These are phyloP conservation scores for Zele albiditarsus DNA, from an alignment of 2,888 invertebrate genomes.

Conservation along the genomic window DNA sequence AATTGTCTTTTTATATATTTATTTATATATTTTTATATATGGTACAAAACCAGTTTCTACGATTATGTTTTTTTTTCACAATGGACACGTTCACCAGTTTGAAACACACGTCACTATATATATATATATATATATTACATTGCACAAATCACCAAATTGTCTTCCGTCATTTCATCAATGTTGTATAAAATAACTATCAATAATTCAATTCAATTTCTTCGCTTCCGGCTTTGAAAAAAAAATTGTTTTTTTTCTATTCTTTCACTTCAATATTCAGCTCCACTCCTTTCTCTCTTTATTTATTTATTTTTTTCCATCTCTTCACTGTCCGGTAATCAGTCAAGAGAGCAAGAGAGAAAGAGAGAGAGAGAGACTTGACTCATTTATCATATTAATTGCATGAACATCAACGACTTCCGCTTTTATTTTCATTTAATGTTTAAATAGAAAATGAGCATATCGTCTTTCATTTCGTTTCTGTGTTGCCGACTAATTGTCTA, in stretches of 20 bases:
- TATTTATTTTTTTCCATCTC: background rate
- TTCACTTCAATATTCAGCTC: background rate
- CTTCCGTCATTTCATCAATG: slow-evolving; percentile 1
- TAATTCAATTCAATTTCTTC: slow-evolving; percentile 8
- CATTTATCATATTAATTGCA: slow-evolving; percentile 24
- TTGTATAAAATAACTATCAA: slow-evolving; percentile 20
- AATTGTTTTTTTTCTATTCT: slow-evolving; percentile 12
- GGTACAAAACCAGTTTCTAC: slow-evolving; percentile 53
- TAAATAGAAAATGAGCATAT: slow-evolving; percentile 67
- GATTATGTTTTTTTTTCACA: slow-evolving; percentile 42
- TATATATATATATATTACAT: slow-evolving; percentile 26
- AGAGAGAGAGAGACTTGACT: background rate
- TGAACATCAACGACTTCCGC: slow-evolving; percentile 16
- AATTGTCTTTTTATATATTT: background rate
- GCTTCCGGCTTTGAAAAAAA: slow-evolving; percentile 22
- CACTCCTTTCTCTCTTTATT: background rate
- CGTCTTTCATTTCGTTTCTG: slow-evolving; percentile 57
- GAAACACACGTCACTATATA: background rate
- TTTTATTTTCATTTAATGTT: slow-evolving; percentile 7
- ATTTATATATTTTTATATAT: slow-evolving; percentile 36
- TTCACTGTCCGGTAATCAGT: background rate
- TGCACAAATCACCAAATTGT: slow-evolving; percentile 37
- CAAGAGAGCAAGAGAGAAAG: background rate
- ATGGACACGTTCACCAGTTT: slow-evolving; percentile 16
- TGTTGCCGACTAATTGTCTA: slow-evolving; percentile 36